Evolutionary conservation across 2,113 vertebrate genomes (phyloP).

Genomic region (Andinoacara biseriatus): DNA sequence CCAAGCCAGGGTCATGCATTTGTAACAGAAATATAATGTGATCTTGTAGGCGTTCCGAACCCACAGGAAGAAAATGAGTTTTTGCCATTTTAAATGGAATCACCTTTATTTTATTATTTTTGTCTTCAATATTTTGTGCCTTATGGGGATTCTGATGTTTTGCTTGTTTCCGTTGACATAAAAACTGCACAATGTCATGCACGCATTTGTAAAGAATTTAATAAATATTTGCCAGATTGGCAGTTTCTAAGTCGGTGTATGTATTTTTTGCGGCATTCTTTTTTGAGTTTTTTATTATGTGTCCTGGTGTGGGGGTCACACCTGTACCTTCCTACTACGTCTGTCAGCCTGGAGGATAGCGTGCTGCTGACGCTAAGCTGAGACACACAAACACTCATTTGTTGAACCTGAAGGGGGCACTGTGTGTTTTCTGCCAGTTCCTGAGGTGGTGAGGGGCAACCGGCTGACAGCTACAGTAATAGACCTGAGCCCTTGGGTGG

Average conservation of each 20-base stretch:
- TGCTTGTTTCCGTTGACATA: neutral
- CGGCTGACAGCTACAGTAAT: constrained; percentile 93
- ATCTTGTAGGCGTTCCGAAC: constrained; percentile 33
- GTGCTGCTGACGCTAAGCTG: constrained; percentile 33
- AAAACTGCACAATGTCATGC: neutral
- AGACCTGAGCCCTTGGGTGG: constrained; percentile 95
- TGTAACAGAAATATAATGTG: constrained; percentile 13
- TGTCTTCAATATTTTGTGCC: neutral
- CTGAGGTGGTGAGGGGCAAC: constrained; percentile 88
- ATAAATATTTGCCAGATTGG: neutral
- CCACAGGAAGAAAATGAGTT: neutral
- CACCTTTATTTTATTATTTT: neutral
- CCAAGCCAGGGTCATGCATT: constrained; percentile 24
- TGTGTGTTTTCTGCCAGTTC: constrained; percentile 81
- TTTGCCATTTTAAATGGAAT: neutral
- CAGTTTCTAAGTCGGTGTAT: neutral
- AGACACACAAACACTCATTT: constrained; percentile 5
- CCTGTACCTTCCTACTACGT: constrained; percentile 22
- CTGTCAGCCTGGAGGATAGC: constrained; percentile 56
- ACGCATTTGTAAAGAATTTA: neutral
- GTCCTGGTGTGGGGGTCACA: constrained; percentile 53
- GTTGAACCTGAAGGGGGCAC: constrained; percentile 38
- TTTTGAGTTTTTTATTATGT: neutral
- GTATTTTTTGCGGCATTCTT: neutral
- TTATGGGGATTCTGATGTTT: neutral